Conservation (phyloP, 1,140 invertebrate genomes). For the Cyclina sinensis region DNA sequence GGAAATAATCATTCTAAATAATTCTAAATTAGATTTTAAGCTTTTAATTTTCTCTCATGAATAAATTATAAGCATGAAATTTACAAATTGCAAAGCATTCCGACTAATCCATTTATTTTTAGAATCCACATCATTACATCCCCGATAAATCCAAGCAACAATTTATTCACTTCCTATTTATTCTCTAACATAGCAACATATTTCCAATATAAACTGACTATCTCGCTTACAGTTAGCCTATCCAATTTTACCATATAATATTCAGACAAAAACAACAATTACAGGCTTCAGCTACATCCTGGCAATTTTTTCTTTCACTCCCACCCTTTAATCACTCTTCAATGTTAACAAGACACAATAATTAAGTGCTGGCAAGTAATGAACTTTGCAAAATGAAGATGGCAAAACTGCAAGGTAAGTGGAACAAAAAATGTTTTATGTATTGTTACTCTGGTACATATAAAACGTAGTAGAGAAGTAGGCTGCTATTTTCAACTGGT, state of each 20-base stretch:
- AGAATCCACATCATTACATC: not conserved
- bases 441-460: no score
- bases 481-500: no score
- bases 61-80: slow-evolving; percentile 3
- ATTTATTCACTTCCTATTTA: slow-evolving; percentile 29
- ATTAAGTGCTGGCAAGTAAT: no score
- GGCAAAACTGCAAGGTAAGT: no score
- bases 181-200: not conserved
- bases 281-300: not conserved
- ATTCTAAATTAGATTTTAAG: slow-evolving; percentile 9
- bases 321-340: no score
- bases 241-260: slow-evolving; percentile 20
- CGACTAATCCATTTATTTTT: not conserved
- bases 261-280: not conserved
- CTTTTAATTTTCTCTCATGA: not conserved
- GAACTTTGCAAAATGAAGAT: no score
- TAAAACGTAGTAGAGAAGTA: no score
- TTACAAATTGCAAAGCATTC: not conserved
- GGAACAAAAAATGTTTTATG: no score
- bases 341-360: no score
- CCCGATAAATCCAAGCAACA: not conserved
- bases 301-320: no score
- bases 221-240: slow-evolving; percentile 4
- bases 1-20: not conserved
- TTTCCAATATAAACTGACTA: slow-evolving; percentile 32